phyloP scores from a whole-genome alignment of 2,888 invertebrate species.

The Leptinotarsa tumamoca region DNA sequence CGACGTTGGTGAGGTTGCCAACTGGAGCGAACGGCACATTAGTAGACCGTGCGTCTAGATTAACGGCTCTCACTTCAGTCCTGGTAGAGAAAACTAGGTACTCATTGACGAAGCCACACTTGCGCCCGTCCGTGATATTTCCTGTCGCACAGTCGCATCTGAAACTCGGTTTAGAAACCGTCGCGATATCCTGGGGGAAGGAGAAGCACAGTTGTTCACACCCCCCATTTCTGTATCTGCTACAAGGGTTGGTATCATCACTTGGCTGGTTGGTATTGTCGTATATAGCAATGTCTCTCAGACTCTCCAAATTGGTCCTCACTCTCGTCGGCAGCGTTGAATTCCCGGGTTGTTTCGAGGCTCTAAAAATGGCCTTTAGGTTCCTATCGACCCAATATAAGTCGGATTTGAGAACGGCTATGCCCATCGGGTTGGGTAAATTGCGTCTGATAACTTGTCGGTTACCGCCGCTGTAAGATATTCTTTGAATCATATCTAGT shows the following conservation, averaged over 20 bases:
- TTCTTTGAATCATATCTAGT: slow-evolving; percentile 92
- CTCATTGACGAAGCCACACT: slow-evolving; percentile 87
- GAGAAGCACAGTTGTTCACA: slow-evolving; percentile 98
- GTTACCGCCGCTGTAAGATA: slow-evolving; percentile 85
- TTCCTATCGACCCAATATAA: slow-evolving; percentile 97
- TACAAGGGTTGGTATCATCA: slow-evolving; percentile 86
- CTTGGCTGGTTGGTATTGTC: slow-evolving; percentile 89
- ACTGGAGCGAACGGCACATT: slow-evolving; percentile 88
- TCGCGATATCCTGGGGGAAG: slow-evolving; percentile 74
- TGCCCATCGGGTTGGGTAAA: slow-evolving; percentile 93
- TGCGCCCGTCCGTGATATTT: slow-evolving; percentile 73
- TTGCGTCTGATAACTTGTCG: slow-evolving; percentile 87
- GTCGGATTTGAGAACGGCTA: slow-evolving; percentile 85
- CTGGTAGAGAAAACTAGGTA: slow-evolving; percentile 94
- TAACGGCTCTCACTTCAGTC: slow-evolving; percentile 92
- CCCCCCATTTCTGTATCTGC: slow-evolving; percentile 80
- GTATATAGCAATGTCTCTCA: slow-evolving; percentile 92
- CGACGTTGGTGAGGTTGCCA: slow-evolving; percentile 89
- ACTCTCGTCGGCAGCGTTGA: slow-evolving; percentile 78
- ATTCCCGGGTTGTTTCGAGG: slow-evolving; percentile 82
- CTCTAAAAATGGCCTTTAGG: slow-evolving; percentile 84
- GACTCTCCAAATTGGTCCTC: slow-evolving; percentile 84
- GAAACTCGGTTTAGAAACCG: slow-evolving; percentile 69
- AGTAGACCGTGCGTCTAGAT: slow-evolving; percentile 85
- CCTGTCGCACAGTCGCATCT: slow-evolving; percentile 96